Base-by-base conservation (phyloP, 2,888 invertebrate genomes). In the Stomorhina lunata region DNA sequence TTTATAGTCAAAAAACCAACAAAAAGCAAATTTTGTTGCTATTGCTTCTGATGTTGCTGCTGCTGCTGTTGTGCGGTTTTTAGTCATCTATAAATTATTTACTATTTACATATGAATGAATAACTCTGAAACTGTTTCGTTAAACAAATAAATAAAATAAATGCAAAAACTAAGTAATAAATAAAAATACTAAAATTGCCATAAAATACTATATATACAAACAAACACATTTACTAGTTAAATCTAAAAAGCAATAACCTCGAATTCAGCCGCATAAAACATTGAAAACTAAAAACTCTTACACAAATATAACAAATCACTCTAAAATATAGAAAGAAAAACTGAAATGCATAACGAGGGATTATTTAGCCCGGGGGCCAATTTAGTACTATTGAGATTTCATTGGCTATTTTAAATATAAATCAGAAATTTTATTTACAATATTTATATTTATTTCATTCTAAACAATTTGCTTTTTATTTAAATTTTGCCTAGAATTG, bases 361-460 rank as follows among this genome's bases (percentile, higher is more conserved):
- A 4, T 1, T 57, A 9, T 57, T 34, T 17, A 32, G 57, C 4
- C 20, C 12, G 2, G 6, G n/a, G 27, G 53, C 9, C 1, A 3
- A 9, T 12, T 5, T 9, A 22, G 20, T n/a, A 37, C 12, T 25
- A 12, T 3, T 37, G 40, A 40, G 9, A 25, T 73, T 48, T 25
- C n/a, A n/a, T n/a, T 48, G 12, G 15, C 10, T 10, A 20, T 37
- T 43, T 37, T 63, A 15, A 63, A 72, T 55, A 59, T 63, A 78
- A 78, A 81, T 76, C 73, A 65, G 40, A 32, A 78, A 78, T 73
- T 81, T 78, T 81, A 78, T 73, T 81, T 69, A 57, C 78, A 68
- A 69, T 73, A 73, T 73, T 72, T 68, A 57, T 17, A 7, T 2
- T 37, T 4, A 37, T 37, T 37, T 10, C 2, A 55, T 32, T 77